Percentiles rank a stretch among this genome's conserved stretches.
Evolutionary conservation across 2,888 invertebrate genomes (phyloP).

Genomic region (Tenodera sinensis): DNA sequence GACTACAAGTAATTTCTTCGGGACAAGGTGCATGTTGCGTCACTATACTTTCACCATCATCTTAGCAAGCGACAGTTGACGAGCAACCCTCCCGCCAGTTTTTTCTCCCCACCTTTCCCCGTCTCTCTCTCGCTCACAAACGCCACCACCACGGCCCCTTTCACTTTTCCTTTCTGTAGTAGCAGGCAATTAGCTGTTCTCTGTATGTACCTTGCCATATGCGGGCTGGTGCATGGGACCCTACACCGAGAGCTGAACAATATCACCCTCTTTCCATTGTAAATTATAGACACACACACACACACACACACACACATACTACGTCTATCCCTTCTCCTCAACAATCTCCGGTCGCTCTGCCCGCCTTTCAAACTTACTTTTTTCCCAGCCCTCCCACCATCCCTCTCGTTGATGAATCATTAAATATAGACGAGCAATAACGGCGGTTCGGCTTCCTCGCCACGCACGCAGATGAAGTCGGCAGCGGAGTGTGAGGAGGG

Average conservation of each 20-base stretch:
- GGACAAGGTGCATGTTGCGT: neutral
- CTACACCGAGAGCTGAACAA: neutral
- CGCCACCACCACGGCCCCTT: neutral
- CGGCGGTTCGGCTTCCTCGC: constrained; percentile 19
- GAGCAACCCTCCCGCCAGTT: neutral
- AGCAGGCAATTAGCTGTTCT: constrained; percentile 4
- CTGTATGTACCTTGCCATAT: neutral
- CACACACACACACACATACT: constrained; percentile 12
- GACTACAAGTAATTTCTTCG: neutral
- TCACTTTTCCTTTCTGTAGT: constrained; percentile 10
- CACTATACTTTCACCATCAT: neutral
- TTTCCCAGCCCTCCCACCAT: neutral
- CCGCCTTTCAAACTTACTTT: constrained; percentile 22
- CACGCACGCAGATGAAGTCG: constrained; percentile 11
- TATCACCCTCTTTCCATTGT: constrained; percentile 14
- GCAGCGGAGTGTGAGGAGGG: neutral
- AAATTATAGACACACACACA: constrained; percentile 18
- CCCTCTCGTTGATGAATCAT: constrained; percentile 30
- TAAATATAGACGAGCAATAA: constrained; percentile 31
- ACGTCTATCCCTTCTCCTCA: constrained; percentile 1
- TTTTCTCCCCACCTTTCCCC: neutral
- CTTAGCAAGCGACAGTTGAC: neutral
- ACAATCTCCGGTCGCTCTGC: constrained; percentile 14
- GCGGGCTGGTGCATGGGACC: neutral
- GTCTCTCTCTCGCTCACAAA: neutral